Base-by-base conservation (phyloP, 2,888 invertebrate species). In the Cephonodes hylas region DNA sequence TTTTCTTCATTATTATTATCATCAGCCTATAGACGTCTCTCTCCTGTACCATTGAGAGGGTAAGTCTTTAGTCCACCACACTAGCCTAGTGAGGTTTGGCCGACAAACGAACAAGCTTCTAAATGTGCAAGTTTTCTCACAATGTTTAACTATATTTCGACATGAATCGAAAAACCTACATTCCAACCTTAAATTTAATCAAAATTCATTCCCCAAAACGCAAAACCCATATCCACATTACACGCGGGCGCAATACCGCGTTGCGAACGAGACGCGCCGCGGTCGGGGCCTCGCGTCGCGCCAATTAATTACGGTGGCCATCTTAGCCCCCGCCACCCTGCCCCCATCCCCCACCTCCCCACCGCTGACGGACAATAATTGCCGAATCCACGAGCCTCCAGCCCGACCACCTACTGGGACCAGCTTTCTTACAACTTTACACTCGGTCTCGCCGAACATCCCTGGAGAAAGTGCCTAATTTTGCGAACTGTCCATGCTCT, bases 261-360 rank as follows among this genome's bases (percentile, higher is more conserved):
- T 83, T 84, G 80, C 83, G 71, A 75, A 74, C 79, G 86, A 86
- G 88, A 86, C 89, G 86, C 86, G 88, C 85, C 89, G 90, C 88
- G 90, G 89, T 88, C 87, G 89, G 88, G 86, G 90, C 88, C 90
- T 87, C 88, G 91, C 91, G 91, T 91, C 89, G 90, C 89, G 89
- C 90, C 91, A 91, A 91, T 91, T 91, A 91, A 91, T 91, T 91
- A 91, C 89, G 91, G 91, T 88, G 91, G 91, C 91, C 90, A 89
- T 91, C 91, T 91, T 91, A 89, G 81, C 85, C 83, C 84, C 76
- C 71, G 73, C 72, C 65, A 61, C 59, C 64, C 61, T 22, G 63
- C 65, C 68, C 68, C 64, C 68, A 61, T 66, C 64, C 68, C 73
- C 72, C 62, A 72, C 80, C 74, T 71, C 68, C 72, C 67, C 73